Percentiles rank a stretch among this genome's conserved stretches.
phyloP scores from a whole-genome alignment of 2,113 vertebrate species.

The Manacus vitellinus region DNA sequence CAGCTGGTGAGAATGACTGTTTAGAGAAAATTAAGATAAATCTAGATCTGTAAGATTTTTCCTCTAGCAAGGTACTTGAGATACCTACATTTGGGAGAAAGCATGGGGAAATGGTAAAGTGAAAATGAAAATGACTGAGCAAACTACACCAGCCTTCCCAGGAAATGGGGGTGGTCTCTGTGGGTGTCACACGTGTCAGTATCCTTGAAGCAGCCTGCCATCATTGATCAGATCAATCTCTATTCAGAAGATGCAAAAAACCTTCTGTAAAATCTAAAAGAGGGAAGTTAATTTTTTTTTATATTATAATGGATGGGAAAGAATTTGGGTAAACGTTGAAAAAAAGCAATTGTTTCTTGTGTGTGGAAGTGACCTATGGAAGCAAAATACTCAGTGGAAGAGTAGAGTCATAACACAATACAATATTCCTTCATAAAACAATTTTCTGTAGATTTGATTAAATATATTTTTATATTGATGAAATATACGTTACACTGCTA shows the following conservation, averaged over 20 bases:
- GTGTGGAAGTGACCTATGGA: not conserved
- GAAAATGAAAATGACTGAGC: not conserved
- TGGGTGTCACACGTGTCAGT: not conserved
- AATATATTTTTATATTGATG: not conserved
- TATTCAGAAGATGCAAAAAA: not conserved
- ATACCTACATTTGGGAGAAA: not conserved
- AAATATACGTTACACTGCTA: not conserved
- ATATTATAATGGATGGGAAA: not conserved
- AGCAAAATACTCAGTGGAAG: not conserved
- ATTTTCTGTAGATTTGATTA: not conserved
- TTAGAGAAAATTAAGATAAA: constrained; percentile 8
- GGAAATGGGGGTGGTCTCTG: not conserved
- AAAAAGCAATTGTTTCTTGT: not conserved
- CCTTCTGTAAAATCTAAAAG: not conserved
- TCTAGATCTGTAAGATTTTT: not conserved
- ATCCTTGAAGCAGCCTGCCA: not conserved
- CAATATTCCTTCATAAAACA: not conserved
- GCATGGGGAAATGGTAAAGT: not conserved
- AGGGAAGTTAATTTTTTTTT: not conserved
- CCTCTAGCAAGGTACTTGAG: not conserved
- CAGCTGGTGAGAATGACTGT: not conserved
- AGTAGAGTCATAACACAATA: not conserved
- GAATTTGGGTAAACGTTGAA: not conserved
- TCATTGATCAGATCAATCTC: not conserved
- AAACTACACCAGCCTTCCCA: not conserved